Conservation (phyloP, 2,113 vertebrate species). For the Pelecanoides urinatrix region DNA sequence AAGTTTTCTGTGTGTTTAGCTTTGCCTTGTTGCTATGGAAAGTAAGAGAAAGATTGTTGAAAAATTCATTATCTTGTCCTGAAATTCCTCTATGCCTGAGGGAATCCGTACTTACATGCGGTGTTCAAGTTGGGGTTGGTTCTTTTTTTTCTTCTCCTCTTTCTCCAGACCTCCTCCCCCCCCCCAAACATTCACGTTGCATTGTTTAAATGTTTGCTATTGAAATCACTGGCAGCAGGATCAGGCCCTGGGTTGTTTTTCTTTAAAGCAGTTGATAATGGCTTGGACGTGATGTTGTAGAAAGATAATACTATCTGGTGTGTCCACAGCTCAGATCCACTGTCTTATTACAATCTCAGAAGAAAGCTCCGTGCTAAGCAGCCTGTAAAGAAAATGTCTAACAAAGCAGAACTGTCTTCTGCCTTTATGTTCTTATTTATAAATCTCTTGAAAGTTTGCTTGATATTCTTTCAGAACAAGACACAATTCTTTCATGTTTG, state of each 20-base stretch:
- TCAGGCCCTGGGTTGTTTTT: not conserved
- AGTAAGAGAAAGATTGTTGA: not conserved
- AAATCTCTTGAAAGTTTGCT: slow-evolving; percentile 41
- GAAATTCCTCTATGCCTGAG: not conserved
- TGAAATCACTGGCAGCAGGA: not conserved
- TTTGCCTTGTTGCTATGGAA: not conserved
- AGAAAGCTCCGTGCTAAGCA: not conserved
- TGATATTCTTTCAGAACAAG: slow-evolving; percentile 8
- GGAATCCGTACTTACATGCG: not conserved
- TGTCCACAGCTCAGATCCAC: slow-evolving; percentile 7
- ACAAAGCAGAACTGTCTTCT: slow-evolving; percentile 7
- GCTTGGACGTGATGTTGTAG: slow-evolving; percentile 22
- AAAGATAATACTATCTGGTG: slow-evolving; percentile 25
- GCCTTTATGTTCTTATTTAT: not conserved
- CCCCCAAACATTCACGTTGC: not conserved
- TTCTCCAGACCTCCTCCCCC: not conserved
- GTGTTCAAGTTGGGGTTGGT: not conserved
- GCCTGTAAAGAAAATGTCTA: not conserved
- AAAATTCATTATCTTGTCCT: slow-evolving; percentile 24
- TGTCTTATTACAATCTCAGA: not conserved
- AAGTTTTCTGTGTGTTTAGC: slow-evolving; percentile 17
- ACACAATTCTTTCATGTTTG: slow-evolving; percentile 25
- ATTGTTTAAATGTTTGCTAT: not conserved
- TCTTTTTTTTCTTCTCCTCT: not conserved
- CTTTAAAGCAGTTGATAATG: slow-evolving; percentile 15